Conservation (phyloP, 2,888 invertebrate genomes). For the Psylliodes chrysocephalus region DNA sequence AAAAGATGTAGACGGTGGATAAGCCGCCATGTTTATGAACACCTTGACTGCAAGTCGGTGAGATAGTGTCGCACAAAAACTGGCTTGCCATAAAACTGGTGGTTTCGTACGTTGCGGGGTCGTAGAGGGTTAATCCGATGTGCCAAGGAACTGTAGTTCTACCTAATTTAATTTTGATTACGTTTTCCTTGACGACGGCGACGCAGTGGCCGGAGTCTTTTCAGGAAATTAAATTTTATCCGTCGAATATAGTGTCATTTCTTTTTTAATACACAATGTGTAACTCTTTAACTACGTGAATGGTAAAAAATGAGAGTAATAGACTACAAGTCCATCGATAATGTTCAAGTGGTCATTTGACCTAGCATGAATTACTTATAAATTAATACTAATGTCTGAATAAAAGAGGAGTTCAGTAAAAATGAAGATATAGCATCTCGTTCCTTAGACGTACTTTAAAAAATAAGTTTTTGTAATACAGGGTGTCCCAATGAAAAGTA, state of each 20-base stretch:
- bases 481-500: too few relatives aligned
- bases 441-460: too few relatives aligned
- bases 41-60: conserved; percentile 35
- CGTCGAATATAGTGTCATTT: not conserved
- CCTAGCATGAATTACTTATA: too few relatives aligned
- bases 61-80: conserved; percentile 33
- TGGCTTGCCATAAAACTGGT: conserved; percentile 20
- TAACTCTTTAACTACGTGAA: too few relatives aligned
- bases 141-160: conserved; percentile 19
- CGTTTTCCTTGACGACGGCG: not conserved
- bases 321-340: too few relatives aligned
- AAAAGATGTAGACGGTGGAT: conserved; percentile 47
- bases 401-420: too few relatives aligned
- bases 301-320: too few relatives aligned
- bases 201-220: not conserved
- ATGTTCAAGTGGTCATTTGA: too few relatives aligned
- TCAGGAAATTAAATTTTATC: conserved; percentile 3
- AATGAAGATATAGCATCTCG: too few relatives aligned
- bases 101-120: conserved; percentile 24
- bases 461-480: too few relatives aligned
- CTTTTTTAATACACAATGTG: too few relatives aligned
- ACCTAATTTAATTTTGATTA: conserved; percentile 30
- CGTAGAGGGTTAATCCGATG: conserved; percentile 20
- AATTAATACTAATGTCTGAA: too few relatives aligned
- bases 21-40: conserved; percentile 44